Evolutionary conservation across 2,797 vertebrate genomes (phyloP).

Genomic region (Nannoperca australis): DNA sequence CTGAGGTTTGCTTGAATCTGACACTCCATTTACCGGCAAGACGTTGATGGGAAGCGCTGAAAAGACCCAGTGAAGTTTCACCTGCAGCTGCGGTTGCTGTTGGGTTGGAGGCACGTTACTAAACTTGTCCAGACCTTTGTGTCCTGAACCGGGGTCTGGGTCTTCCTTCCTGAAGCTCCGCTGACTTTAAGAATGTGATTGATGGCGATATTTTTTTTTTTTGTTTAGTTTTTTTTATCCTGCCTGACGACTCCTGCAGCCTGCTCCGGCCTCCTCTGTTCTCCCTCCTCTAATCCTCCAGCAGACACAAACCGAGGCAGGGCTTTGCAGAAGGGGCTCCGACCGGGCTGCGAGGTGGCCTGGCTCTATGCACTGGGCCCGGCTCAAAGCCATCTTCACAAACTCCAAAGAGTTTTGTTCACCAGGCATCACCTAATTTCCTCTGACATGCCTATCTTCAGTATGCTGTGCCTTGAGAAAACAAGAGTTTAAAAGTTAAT

Average conservation of each 20-base stretch:
- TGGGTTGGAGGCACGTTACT: slow-evolving; percentile 34
- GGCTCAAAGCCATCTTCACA: slow-evolving; percentile 55
- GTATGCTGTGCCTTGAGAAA: slow-evolving; percentile 74
- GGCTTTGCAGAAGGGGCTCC: slow-evolving; percentile 27
- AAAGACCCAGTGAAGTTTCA: slow-evolving; percentile 18
- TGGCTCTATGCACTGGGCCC: slow-evolving; percentile 55
- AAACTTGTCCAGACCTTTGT: slow-evolving; percentile 22
- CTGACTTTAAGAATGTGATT: slow-evolving; percentile 37
- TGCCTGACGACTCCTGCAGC: slow-evolving; percentile 47
- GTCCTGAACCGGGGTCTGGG: slow-evolving; percentile 30
- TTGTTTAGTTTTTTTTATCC: slow-evolving; percentile 41
- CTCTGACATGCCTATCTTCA: slow-evolving; percentile 59
- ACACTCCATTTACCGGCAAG: slow-evolving; percentile 8
- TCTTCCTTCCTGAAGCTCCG: slow-evolving; percentile 41
- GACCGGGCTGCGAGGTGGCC: slow-evolving; percentile 20
- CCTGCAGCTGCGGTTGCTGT: slow-evolving; percentile 3
- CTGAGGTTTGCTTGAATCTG: slow-evolving; percentile 33
- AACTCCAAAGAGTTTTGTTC: slow-evolving; percentile 63
- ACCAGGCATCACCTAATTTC: slow-evolving; percentile 47
- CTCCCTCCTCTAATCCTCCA: slow-evolving; percentile 28
- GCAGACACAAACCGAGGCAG: slow-evolving; percentile 36
- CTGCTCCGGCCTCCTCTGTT: slow-evolving; percentile 13
- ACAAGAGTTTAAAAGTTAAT: slow-evolving; percentile 5
- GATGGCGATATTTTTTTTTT: slow-evolving; percentile 27
- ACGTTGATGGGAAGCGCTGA: slow-evolving; percentile 5